Evolutionary conservation across 2,113 vertebrate genomes (phyloP).

Genomic region (Murina feae): DNA sequence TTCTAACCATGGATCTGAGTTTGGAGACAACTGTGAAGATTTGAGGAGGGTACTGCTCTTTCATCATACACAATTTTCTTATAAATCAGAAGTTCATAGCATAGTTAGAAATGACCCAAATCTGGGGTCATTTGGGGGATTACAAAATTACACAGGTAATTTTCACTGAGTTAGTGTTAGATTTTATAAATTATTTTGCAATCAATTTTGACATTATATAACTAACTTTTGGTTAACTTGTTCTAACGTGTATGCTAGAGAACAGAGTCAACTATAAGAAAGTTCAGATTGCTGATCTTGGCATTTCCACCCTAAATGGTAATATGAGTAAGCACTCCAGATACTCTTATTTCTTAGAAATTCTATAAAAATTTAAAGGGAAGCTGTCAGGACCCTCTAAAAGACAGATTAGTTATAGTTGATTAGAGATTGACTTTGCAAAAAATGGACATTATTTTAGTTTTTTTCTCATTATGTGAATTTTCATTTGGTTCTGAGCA

Average conservation of each 20-base stretch:
- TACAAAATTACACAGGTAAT: not conserved
- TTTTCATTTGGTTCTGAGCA: not conserved
- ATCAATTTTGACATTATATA: not conserved
- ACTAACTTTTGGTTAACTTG: not conserved
- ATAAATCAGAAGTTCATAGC: not conserved
- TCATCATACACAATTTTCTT: not conserved
- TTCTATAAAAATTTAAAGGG: not conserved
- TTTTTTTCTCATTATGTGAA: not conserved
- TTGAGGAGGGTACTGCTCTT: not conserved
- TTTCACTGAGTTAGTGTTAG: not conserved
- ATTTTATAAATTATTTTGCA: not conserved
- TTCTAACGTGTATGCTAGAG: not conserved
- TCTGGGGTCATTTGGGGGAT: not conserved
- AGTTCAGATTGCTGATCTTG: not conserved
- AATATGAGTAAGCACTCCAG: not conserved
- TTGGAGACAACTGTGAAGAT: not conserved
- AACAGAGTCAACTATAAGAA: not conserved
- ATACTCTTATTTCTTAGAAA: not conserved
- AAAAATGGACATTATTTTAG: not conserved
- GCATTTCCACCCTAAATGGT: not conserved
- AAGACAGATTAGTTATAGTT: not conserved
- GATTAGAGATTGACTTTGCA: not conserved
- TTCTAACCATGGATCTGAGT: conserved; percentile 31
- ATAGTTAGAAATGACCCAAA: not conserved
- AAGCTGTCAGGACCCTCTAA: not conserved